phyloP scores from a whole-genome alignment of 1,140 invertebrate species.

The Elysia chlorotica region DNA sequence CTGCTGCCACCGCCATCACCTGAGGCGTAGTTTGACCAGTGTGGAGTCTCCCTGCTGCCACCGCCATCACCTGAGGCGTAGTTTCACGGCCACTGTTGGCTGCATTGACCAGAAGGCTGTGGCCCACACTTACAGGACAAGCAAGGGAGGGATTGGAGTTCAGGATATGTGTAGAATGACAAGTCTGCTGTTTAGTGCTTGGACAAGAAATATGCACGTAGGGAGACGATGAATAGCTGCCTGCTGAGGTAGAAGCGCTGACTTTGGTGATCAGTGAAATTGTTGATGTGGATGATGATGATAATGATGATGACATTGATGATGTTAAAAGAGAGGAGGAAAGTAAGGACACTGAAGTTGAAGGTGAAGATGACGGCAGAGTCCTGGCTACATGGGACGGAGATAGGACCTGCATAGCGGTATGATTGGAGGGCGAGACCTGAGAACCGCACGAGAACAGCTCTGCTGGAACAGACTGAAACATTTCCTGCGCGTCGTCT shows the following conservation, averaged over 20 bases:
- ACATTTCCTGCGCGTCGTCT: too few relatives aligned
- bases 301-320: not conserved
- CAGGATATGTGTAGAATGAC: too few relatives aligned
- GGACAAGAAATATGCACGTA: constrained; percentile 13
- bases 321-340: not conserved
- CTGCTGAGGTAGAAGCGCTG: not conserved
- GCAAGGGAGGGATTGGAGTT: too few relatives aligned
- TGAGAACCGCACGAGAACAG: too few relatives aligned
- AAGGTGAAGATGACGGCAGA: not conserved
- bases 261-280: not conserved
- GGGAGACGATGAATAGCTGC: constrained; percentile 4
- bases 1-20: not conserved
- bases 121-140: too few relatives aligned
- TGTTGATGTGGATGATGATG: not conserved
- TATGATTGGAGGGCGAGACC: too few relatives aligned
- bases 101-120: too few relatives aligned
- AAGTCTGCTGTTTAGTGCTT: constrained; percentile 9
- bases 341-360: not conserved
- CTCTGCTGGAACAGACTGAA: too few relatives aligned
- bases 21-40: not conserved
- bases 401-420: too few relatives aligned
- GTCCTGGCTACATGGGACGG: not conserved
- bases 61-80: not conserved
- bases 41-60: not conserved
- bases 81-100: too few relatives aligned